These are phyloP conservation scores for Mycteria americana DNA, from an alignment of 2,797 vertebrate species.

Conservation along the genomic window DNA sequence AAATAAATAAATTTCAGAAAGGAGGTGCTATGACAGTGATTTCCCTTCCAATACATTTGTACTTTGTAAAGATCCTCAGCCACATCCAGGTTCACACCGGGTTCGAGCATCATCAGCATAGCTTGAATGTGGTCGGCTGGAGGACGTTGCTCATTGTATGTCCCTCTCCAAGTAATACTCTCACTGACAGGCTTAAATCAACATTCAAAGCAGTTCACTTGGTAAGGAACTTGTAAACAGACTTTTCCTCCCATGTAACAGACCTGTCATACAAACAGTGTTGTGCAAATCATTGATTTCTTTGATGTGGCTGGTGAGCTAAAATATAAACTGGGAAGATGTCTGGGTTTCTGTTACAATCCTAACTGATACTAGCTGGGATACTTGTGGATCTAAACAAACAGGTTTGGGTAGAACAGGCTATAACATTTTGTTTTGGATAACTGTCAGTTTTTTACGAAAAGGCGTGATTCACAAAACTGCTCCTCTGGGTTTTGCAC, in stretches of 20 bases:
- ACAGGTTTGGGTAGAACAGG: background rate
- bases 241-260: background rate
- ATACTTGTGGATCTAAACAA: background rate
- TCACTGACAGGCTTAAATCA: background rate
- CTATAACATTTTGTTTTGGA: background rate
- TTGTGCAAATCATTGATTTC: background rate
- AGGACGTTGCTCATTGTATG: background rate
- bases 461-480: background rate
- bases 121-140: background rate
- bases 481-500: background rate
- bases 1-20: background rate
- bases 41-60: background rate
- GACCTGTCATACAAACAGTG: background rate
- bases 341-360: background rate
- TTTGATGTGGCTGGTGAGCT: background rate
- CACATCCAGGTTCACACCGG: background rate
- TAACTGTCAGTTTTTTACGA: background rate
- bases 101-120: background rate
- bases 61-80: background rate
- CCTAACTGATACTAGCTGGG: background rate
- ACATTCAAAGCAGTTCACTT: background rate
- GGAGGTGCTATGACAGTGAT: background rate
- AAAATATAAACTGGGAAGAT: background rate
- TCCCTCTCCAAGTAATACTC: background rate
- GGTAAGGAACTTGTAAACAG: background rate